Base-by-base conservation (phyloP, 2,888 invertebrate genomes). In the Drosophila diplacantha region DNA sequence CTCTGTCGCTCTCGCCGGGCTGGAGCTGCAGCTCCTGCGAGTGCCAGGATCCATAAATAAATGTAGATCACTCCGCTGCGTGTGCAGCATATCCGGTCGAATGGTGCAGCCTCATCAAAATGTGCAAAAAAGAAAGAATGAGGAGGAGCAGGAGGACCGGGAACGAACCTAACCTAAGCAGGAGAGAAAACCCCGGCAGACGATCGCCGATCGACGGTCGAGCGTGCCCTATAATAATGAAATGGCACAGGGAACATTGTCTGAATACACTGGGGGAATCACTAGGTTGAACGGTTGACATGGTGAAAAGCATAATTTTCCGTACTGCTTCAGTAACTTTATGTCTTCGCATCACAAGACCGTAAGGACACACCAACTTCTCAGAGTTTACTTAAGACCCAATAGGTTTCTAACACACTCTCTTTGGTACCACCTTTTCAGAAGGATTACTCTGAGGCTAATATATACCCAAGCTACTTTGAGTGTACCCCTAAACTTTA, bases 11-110 rank as follows among this genome's bases (percentile, higher is more conserved):
- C 24, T 24, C 24, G 24, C 24, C 5, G 5, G 18, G 11, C 26
- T 52, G 5, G 24, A 3, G 29, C 18, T 52, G 5, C 20, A 3
- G 29, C 24, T 31, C 32, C 34, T 20, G 49, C 20, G 38, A 58
- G 69, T 62, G 67, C 69, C 73, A 71, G 78, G 86, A 85, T 84
- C 84, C 84, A 84, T 85, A 84, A 84, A 84, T 85, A 81, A 81
- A 84, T 83, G 84, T 77, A 81, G 75, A 81, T 71, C 83, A 80
- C 59, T 76, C 77, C 64, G 74, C 75, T 76, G 76, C 72, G 84
- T 73, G 82, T 77, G 71, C 74, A 73, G 72, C 81, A 74, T 79
- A 83, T 82, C 82, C 85, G 82, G 85, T 46, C 49, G 51, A 54
- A 44, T 16, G 35, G 24, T 56, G 55, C 43, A 55, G 70, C 68